phyloP scores from a whole-genome alignment of 2,888 invertebrate genomes.

The Eupithecia insigniata region DNA sequence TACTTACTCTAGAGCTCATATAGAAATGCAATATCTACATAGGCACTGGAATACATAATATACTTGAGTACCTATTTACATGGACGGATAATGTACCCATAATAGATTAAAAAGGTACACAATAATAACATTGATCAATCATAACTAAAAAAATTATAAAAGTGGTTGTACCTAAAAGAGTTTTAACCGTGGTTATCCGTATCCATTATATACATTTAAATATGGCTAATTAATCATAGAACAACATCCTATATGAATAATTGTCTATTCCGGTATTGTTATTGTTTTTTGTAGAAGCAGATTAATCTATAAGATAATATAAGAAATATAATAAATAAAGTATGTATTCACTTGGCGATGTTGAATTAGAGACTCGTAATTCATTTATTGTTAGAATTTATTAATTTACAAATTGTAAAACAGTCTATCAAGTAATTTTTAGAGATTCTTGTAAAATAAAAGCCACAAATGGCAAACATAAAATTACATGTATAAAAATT shows the following conservation, averaged over 20 bases:
- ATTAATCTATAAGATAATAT: too few relatives aligned
- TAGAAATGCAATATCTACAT: slow-evolving; percentile 34
- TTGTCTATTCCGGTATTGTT: not conserved
- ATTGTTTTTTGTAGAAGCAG: not conserved
- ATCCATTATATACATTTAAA: not conserved
- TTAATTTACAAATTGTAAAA: not conserved
- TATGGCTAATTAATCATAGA: not conserved
- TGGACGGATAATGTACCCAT: slow-evolving; percentile 33
- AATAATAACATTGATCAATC: not conserved
- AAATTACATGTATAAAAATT: not conserved
- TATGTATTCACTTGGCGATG: not conserved
- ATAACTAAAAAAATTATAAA: not conserved
- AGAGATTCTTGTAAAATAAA: not conserved
- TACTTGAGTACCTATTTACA: slow-evolving; percentile 29
- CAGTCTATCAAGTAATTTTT: not conserved
- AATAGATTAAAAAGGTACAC: not conserved
- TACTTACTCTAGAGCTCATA: slow-evolving; percentile 12
- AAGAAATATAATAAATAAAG: too few relatives aligned
- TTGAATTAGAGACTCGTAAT: not conserved
- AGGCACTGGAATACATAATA: slow-evolving; percentile 28
- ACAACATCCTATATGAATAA: not conserved
- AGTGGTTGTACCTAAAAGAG: not conserved
- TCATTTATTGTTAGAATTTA: not conserved
- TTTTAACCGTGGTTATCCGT: not conserved
- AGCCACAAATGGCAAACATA: not conserved